Evolutionary conservation across 2,888 invertebrate genomes (phyloP).

Genomic region (Lasioglossum marginatum): DNA sequence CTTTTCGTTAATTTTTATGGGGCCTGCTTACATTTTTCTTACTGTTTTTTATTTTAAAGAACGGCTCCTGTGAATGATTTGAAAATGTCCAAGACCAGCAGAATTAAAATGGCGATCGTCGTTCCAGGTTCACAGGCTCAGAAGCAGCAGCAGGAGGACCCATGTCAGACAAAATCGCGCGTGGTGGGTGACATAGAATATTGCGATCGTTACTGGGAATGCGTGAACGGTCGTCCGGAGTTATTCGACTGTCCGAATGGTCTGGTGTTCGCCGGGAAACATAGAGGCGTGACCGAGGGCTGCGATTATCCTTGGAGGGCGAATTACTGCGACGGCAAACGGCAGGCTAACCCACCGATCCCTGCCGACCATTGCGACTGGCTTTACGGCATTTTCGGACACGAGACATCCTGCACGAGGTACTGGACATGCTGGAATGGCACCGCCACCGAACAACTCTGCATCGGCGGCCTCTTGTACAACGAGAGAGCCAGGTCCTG

Average conservation of each 20-base stretch:
- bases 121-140: conserved; percentile 77
- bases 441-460: conserved; percentile 95
- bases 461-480: conserved; percentile 95
- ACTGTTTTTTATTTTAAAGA: not conserved
- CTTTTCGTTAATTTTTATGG: too few relatives aligned
- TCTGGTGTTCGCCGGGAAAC: conserved; percentile 94
- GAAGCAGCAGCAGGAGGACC: conserved; percentile 88
- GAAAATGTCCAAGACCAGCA: not conserved
- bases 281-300: conserved; percentile 94
- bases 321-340: conserved; percentile 94
- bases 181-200: conserved; percentile 92
- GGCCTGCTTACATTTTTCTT: too few relatives aligned
- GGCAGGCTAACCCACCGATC: conserved; percentile 92
- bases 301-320: conserved; percentile 96
- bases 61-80: not conserved
- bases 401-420: conserved; percentile 96
- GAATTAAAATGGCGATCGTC: not conserved
- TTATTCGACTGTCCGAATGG: conserved; percentile 96
- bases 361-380: conserved; percentile 95
- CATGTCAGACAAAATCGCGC: conserved; percentile 92
- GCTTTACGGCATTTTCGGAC: conserved; percentile 97
- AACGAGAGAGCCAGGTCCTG: conserved; percentile 96
- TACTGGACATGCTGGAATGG: conserved; percentile 99
- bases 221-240: conserved; percentile 92
- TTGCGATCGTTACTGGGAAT: conserved; percentile 95